phyloP scores from a whole-genome alignment of 2,797 vertebrate genomes.

The Sebastes steindachneri region DNA sequence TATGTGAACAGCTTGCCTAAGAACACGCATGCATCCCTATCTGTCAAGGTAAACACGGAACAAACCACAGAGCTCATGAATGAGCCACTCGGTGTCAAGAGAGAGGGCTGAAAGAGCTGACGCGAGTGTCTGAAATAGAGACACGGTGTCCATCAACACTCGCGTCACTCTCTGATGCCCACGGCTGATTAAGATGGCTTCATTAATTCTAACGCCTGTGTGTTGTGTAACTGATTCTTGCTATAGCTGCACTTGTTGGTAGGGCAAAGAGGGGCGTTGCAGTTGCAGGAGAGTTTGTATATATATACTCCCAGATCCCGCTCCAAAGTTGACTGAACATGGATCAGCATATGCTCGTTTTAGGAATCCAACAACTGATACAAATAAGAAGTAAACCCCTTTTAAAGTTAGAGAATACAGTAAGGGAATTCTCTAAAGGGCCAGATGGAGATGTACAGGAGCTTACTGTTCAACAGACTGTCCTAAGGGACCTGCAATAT shows the following conservation, averaged over 20 bases:
- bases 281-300: background rate
- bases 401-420: background rate
- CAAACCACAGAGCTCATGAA: background rate
- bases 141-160: constrained; percentile 28
- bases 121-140: background rate
- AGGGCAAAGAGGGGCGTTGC: background rate
- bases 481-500: background rate
- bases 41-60: background rate
- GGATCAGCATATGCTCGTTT: background rate
- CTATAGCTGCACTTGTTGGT: background rate
- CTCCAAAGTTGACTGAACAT: background rate
- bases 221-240: background rate
- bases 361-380: background rate
- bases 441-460: background rate
- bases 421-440: background rate
- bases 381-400: background rate
- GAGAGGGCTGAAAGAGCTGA: constrained; percentile 15
- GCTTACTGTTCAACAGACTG: background rate
- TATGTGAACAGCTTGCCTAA: no score
- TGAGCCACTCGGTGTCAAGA: background rate
- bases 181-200: constrained; percentile 7
- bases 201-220: constrained; percentile 3
- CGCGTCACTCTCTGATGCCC: background rate
- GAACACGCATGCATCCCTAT: background rate
- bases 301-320: background rate